Percentiles rank a stretch among this genome's conserved stretches.
These are phyloP conservation scores for Procambarus virginalis DNA, from an alignment of 1,140 invertebrate species.

Conservation along the genomic window DNA sequence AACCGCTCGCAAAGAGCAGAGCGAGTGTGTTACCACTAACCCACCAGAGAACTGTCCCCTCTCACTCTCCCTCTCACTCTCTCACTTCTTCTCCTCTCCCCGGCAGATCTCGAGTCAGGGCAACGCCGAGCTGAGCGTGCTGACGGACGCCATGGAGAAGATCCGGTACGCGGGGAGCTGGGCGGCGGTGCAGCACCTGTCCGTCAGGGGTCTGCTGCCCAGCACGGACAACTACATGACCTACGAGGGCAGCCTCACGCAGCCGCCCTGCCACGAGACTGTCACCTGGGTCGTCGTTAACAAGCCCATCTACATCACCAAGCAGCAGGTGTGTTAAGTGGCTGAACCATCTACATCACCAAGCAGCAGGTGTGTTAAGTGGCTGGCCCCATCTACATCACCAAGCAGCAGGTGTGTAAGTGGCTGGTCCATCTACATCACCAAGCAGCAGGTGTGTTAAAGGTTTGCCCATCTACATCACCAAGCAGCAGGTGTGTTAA, in stretches of 20 bases:
- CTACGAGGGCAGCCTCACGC: constrained; percentile 96
- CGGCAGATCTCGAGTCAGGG: constrained; percentile 49
- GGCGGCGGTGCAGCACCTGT: constrained; percentile 81
- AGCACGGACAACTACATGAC: constrained; percentile 97
- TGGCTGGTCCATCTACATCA: too few species aligned
- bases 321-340: constrained; percentile 85
- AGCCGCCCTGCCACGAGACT: constrained; percentile 93
- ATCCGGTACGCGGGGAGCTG: constrained; percentile 60
- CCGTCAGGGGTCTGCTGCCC: constrained; percentile 88
- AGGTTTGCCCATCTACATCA: too few species aligned
- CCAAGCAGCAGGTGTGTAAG: too few species aligned
- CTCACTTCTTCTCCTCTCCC: not conserved
- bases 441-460: too few species aligned
- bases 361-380: too few species aligned
- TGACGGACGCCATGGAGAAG: constrained; percentile 66
- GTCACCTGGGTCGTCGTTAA: constrained; percentile 97
- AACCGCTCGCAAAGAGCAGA: too few species aligned
- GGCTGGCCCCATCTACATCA: too few species aligned
- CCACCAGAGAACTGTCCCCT: not conserved
- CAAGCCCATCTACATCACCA: constrained; percentile 96
- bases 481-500: too few species aligned
- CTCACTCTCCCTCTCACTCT: not conserved
- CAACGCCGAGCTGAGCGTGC: constrained; percentile 38
- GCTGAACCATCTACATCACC: too few species aligned
- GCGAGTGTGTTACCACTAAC: too few species aligned